These are phyloP conservation scores for Netelia fuscicornis DNA, from an alignment of 2,888 invertebrate genomes.

Conservation along the genomic window DNA sequence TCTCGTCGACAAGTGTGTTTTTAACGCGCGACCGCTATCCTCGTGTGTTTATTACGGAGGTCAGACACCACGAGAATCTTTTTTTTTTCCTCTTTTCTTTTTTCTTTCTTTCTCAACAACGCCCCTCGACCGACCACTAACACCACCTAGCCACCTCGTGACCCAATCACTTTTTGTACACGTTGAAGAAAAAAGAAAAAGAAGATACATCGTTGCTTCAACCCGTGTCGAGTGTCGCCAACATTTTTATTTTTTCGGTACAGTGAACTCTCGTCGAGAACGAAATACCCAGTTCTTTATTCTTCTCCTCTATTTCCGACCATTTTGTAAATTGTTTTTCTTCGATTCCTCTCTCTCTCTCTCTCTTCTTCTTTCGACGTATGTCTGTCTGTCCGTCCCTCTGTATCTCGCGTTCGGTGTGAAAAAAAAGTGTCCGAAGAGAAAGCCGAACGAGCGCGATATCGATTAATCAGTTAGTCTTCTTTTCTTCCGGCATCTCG, in stretches of 20 bases:
- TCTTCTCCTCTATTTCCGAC: too few species aligned
- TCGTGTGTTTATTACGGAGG: slow-evolving; percentile 22
- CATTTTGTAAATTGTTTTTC: too few species aligned
- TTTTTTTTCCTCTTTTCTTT: not conserved
- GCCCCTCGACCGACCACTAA: slow-evolving; percentile 11
- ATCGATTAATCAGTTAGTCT: slow-evolving; percentile 59
- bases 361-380: too few species aligned
- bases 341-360: not conserved
- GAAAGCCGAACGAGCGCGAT: slow-evolving; percentile 30
- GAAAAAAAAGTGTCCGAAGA: not conserved
- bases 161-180: slow-evolving; percentile 52
- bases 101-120: slow-evolving; percentile 7
- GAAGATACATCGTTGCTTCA: not conserved
- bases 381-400: not conserved
- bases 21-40: not conserved
- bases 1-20: slow-evolving; percentile 19
- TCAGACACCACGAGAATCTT: slow-evolving; percentile 46
- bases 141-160: slow-evolving; percentile 33
- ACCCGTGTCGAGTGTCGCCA: not conserved
- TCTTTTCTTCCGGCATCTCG: slow-evolving; percentile 47
- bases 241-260: slow-evolving; percentile 12
- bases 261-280: slow-evolving; percentile 17
- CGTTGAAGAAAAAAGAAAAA: slow-evolving; percentile 23
- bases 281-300: not conserved
- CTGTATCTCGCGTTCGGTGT: not conserved